These are phyloP conservation scores for Augochlora pura DNA, from an alignment of 1,140 invertebrate species.

Conservation along the genomic window DNA sequence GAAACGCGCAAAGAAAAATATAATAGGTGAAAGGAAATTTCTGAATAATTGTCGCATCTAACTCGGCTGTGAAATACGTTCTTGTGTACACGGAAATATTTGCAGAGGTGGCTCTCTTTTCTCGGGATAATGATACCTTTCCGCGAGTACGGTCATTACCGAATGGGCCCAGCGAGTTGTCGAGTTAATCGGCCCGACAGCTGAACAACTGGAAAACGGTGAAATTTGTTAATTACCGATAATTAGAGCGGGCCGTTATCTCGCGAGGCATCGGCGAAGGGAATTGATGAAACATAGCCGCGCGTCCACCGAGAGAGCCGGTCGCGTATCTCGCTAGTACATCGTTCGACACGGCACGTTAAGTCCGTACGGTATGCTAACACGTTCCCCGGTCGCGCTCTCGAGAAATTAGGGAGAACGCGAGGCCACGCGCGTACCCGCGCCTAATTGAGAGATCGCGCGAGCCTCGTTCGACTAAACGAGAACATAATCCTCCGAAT, in stretches of 20 bases:
- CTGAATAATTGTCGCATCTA: too few species aligned
- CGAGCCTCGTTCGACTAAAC: conserved; percentile 10
- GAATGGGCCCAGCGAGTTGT: background rate
- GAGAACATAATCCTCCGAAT: background rate
- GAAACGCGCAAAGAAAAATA: too few species aligned
- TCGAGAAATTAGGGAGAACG: conserved; percentile 5
- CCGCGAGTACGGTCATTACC: too few species aligned
- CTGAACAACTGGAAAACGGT: background rate
- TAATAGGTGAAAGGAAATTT: too few species aligned
- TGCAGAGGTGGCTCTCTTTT: too few species aligned
- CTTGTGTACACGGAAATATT: too few species aligned
- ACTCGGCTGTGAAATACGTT: background rate
- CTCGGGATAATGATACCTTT: too few species aligned
- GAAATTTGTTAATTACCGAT: background rate
- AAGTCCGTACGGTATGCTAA: background rate
- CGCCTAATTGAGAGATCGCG: background rate
- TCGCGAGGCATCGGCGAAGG: conserved; percentile 10
- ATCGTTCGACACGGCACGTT: conserved; percentile 41
- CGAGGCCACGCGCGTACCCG: background rate
- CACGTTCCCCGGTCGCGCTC: conserved; percentile 20
- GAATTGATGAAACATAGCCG: background rate
- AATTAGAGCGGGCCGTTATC: background rate
- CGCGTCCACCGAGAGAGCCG: conserved; percentile 13
- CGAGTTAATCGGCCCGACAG: background rate
- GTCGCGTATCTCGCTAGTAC: conserved; percentile 24